These are phyloP conservation scores for Acanthococcus lagerstroemiae DNA, from an alignment of 2,888 invertebrate genomes.

Conservation along the genomic window DNA sequence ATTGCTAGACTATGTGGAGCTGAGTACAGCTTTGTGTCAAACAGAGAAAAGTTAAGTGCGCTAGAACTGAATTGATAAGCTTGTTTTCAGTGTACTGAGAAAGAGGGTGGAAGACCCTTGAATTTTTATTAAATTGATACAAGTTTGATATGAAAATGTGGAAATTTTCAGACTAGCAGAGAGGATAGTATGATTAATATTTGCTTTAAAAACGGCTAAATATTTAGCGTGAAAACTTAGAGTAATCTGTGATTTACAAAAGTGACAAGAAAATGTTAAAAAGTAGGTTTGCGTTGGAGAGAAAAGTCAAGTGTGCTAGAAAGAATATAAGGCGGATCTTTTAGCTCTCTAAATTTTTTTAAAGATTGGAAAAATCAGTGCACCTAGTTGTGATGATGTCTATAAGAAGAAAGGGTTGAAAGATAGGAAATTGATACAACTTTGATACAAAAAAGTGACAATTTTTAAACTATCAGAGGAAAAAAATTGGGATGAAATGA, in stretches of 20 bases:
- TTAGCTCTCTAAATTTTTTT: not conserved
- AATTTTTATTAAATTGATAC: constrained; percentile 4
- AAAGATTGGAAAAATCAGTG: not conserved
- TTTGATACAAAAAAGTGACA: not conserved
- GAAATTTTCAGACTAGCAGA: not conserved
- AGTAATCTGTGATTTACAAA: not conserved
- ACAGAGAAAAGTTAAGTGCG: constrained; percentile 8
- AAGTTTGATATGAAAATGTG: not conserved
- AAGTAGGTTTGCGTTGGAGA: constrained; percentile 5
- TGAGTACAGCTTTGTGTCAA: too few relatives aligned
- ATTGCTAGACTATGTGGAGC: too few relatives aligned
- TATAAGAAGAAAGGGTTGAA: not conserved
- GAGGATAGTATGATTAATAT: not conserved
- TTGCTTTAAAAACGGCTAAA: not conserved
- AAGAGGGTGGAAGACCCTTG: not conserved
- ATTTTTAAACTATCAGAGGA: too few relatives aligned
- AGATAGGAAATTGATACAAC: constrained; percentile 2
- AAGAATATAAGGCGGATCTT: not conserved
- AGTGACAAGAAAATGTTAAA: not conserved
- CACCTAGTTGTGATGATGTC: not conserved
- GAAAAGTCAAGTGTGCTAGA: not conserved
- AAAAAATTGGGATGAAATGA: not conserved
- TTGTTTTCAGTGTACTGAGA: constrained; percentile 2
- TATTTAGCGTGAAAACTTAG: not conserved
- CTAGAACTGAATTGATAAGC: constrained; percentile 4